Conservation (phyloP, 2,797 vertebrate genomes). For the Rhyacichthys aspro region DNA sequence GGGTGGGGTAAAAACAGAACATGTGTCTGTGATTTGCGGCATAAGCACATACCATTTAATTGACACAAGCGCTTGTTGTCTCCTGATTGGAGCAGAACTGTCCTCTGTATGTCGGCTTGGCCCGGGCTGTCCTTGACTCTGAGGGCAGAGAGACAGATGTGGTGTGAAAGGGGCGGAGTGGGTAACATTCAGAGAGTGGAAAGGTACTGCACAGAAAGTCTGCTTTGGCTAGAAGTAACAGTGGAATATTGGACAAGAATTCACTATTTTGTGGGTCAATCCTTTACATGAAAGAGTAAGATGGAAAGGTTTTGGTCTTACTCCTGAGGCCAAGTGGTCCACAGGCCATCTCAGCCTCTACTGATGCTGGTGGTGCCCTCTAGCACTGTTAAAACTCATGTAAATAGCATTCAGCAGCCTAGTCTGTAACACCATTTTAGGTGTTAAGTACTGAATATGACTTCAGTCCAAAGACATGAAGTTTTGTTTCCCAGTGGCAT, state of each 20-base stretch:
- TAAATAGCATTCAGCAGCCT: not conserved
- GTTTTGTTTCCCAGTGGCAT: too few relatives aligned
- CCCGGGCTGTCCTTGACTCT: slow-evolving; percentile 67
- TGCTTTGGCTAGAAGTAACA: slow-evolving; percentile 47
- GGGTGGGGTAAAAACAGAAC: slow-evolving; percentile 60
- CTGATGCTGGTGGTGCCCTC: too few relatives aligned
- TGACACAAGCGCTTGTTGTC: slow-evolving; percentile 69
- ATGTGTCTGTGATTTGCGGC: slow-evolving; percentile 80
- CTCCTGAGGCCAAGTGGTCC: too few relatives aligned
- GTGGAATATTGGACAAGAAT: slow-evolving; percentile 54
- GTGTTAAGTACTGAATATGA: not conserved
- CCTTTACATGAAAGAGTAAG: slow-evolving; percentile 26
- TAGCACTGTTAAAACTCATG: not conserved
- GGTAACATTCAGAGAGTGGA: slow-evolving; percentile 56
- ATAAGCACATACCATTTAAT: slow-evolving; percentile 83
- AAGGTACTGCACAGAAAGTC: slow-evolving; percentile 65
- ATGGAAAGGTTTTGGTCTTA: slow-evolving; percentile 34
- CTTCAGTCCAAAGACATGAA: too few relatives aligned
- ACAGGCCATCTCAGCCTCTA: too few relatives aligned
- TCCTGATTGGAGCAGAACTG: slow-evolving; percentile 69
- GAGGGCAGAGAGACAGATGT: slow-evolving; percentile 77
- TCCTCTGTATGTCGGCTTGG: slow-evolving; percentile 66
- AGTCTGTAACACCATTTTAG: not conserved
- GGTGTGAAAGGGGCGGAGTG: slow-evolving; percentile 58
- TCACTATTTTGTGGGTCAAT: slow-evolving; percentile 57